Percentiles rank a stretch among this genome's conserved stretches.
These are phyloP conservation scores for Anastrepha obliqua DNA, from an alignment of 1,140 invertebrate species.

Conservation along the genomic window DNA sequence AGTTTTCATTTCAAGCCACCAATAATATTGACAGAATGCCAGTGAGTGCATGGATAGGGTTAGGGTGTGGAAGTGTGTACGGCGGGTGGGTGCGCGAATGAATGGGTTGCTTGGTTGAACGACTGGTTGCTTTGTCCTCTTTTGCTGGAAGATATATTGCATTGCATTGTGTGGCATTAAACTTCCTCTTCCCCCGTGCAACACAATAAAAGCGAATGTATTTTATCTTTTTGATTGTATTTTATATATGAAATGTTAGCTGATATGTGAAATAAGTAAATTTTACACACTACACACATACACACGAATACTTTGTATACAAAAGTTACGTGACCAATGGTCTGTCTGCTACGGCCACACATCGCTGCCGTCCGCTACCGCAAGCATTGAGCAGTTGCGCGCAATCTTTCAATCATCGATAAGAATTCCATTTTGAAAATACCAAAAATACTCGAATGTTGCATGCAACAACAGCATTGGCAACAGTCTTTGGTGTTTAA, in stretches of 20 bases:
- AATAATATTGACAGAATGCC: slow-evolving; percentile 43
- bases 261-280: slow-evolving; percentile 44
- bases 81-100: neutral
- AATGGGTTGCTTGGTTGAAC: neutral
- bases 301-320: neutral
- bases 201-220: slow-evolving; percentile 30
- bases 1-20: slow-evolving; percentile 33
- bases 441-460: slow-evolving; percentile 49
- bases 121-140: neutral
- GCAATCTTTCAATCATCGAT: slow-evolving; percentile 53
- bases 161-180: slow-evolving; percentile 21
- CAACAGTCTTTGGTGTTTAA: slow-evolving; percentile 32
- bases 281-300: neutral
- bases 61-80: neutral
- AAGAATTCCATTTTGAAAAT: slow-evolving; percentile 53
- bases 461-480: slow-evolving; percentile 26
- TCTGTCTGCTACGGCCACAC: neutral
- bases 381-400: slow-evolving; percentile 37
- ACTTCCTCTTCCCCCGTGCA: neutral
- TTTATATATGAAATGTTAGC: slow-evolving; percentile 35
- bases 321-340: slow-evolving; percentile 29
- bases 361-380: neutral
- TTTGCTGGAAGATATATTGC: slow-evolving; percentile 16
- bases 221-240: slow-evolving; percentile 51
- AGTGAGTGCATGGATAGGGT: neutral